Conservation (phyloP, 1,140 invertebrate genomes). For the Drosophila santomea region DNA sequence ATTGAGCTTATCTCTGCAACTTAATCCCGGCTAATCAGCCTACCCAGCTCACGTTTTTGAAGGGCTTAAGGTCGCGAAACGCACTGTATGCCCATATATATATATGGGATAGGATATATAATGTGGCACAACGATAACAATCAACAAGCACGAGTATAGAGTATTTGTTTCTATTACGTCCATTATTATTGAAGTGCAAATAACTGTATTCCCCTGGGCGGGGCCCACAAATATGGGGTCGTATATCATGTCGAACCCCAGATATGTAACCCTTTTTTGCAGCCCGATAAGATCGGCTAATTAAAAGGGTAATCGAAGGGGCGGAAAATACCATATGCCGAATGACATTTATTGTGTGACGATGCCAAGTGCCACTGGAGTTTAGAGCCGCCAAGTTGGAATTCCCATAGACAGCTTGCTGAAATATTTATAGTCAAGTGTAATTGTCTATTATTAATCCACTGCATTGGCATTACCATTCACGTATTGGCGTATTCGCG, state of each 20-base stretch:
- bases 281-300: slow-evolving; percentile 30
- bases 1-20: neutral
- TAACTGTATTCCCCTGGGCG: slow-evolving; percentile 39
- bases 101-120: neutral
- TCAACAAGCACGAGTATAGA: slow-evolving; percentile 27
- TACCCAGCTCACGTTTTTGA: too few relatives aligned
- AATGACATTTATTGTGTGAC: neutral
- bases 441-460: slow-evolving; percentile 14
- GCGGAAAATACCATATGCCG: neutral
- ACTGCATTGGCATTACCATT: neutral
- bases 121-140: slow-evolving; percentile 11
- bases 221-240: slow-evolving; percentile 18
- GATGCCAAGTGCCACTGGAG: neutral
- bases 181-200: slow-evolving; percentile 46
- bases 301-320: slow-evolving; percentile 26
- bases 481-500: neutral
- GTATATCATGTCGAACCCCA: slow-evolving; percentile 25
- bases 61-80: slow-evolving; percentile 1
- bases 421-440: neutral
- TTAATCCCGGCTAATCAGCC: neutral
- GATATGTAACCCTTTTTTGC: slow-evolving; percentile 12
- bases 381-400: neutral
- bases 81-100: neutral
- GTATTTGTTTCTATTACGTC: slow-evolving; percentile 22
- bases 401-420: neutral